A percentile compares a stretch with the other conserved stretches of the same genome.
phyloP scores from a whole-genome alignment of 2,797 vertebrate species.

The Novumbra hubbsi region DNA sequence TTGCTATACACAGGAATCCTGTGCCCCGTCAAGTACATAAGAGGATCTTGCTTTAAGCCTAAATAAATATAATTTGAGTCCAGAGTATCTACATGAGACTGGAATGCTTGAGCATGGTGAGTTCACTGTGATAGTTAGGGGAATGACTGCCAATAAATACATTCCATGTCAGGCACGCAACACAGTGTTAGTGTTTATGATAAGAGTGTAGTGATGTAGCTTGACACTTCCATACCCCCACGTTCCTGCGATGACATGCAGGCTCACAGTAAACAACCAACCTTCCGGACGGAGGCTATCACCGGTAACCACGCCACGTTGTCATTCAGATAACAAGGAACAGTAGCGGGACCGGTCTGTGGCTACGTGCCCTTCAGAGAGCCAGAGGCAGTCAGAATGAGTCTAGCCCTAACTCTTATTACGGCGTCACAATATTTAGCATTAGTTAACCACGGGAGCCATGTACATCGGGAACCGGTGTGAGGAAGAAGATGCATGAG shows the following conservation, averaged over 20 bases:
- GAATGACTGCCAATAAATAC: constrained; percentile 22
- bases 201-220: constrained; percentile 7
- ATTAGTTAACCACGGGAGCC: background rate
- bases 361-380: background rate
- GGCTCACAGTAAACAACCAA: background rate
- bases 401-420: background rate
- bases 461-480: background rate
- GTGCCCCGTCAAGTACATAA: constrained; percentile 21
- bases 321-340: background rate
- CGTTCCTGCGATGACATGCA: background rate
- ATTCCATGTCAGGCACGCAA: constrained; percentile 1
- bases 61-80: constrained; percentile 24
- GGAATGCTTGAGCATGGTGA: constrained; percentile 21
- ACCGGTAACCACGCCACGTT: background rate
- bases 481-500: background rate
- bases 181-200: background rate
- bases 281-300: background rate
- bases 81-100: constrained; percentile 20
- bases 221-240: background rate
- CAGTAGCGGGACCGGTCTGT: constrained; percentile 11
- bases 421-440: constrained; percentile 8
- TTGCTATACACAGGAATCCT: constrained; percentile 37
- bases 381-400: background rate
- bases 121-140: constrained; percentile 14
- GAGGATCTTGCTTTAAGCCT: constrained; percentile 17